A percentile compares a stretch with the other conserved stretches of the same genome.
These are phyloP conservation scores for Xestia ashworthii DNA, from an alignment of 2,888 invertebrate species.

Conservation along the genomic window DNA sequence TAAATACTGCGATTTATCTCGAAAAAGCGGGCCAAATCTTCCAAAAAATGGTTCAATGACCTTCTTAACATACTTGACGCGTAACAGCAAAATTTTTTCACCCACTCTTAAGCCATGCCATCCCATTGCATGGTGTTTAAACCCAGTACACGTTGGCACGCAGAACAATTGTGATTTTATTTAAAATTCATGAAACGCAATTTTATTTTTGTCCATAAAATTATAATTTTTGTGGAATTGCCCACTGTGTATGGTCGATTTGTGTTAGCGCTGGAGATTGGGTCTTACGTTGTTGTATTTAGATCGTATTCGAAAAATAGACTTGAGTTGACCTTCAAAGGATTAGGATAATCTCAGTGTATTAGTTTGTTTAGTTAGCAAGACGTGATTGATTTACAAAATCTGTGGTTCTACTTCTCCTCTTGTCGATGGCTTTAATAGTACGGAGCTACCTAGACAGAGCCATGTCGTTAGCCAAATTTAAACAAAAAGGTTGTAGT, in stretches of 20 bases:
- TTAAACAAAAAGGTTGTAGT: not conserved
- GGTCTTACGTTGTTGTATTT: slow-evolving; percentile 1
- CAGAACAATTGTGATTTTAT: slow-evolving; percentile 80
- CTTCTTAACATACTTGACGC: slow-evolving; percentile 51
- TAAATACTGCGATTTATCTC: slow-evolving; percentile 57
- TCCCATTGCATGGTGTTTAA: slow-evolving; percentile 73
- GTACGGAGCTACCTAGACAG: not conserved
- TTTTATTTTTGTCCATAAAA: slow-evolving; percentile 74
- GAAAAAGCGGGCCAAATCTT: slow-evolving; percentile 57
- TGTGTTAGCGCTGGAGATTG: slow-evolving; percentile 41
- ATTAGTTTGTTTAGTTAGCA: not conserved
- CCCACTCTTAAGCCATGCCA: slow-evolving; percentile 59
- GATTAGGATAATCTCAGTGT: not conserved
- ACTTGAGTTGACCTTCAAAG: slow-evolving; percentile 1
- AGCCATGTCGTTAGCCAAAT: not conserved
- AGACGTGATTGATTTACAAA: not conserved
- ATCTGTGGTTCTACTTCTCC: not conserved
- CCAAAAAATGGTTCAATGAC: slow-evolving; percentile 59
- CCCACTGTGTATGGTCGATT: slow-evolving; percentile 61
- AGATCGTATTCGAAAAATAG: slow-evolving; percentile 4
- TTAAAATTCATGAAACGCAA: slow-evolving; percentile 83
- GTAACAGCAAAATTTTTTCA: slow-evolving; percentile 65
- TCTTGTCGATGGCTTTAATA: not conserved
- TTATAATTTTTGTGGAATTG: slow-evolving; percentile 65
- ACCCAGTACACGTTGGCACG: slow-evolving; percentile 77